Conservation (phyloP, 2,888 invertebrate species). For the Heliconius hortense region DNA sequence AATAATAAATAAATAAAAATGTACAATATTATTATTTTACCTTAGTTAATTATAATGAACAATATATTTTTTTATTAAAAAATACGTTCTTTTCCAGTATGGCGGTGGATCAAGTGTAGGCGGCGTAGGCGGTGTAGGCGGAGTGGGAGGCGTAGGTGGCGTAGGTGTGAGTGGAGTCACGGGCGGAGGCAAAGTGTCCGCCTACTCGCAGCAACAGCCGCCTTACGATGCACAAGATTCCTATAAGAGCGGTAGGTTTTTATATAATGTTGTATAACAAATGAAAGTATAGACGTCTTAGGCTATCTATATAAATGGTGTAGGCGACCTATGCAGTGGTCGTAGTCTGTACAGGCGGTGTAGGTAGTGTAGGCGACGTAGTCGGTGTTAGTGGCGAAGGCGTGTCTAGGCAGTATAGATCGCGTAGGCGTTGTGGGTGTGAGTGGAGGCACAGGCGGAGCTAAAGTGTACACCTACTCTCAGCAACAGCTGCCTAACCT, state of each 20-base stretch:
- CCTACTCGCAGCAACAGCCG: constrained; percentile 67
- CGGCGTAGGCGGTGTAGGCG: constrained; percentile 65
- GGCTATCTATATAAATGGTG: too few relatives aligned
- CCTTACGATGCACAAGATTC: constrained; percentile 74
- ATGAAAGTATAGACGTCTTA: too few relatives aligned
- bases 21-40: too few relatives aligned
- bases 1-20: too few relatives aligned
- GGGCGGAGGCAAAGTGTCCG: constrained; percentile 66
- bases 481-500: too few relatives aligned
- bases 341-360: too few relatives aligned
- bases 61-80: neutral
- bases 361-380: too few relatives aligned
- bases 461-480: constrained; percentile 63
- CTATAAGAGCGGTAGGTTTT: constrained; percentile 63
- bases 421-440: constrained; percentile 63
- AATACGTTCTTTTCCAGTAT: constrained; percentile 54
- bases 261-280: neutral
- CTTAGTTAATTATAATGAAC: too few relatives aligned
- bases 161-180: constrained; percentile 72
- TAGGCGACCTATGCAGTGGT: too few relatives aligned
- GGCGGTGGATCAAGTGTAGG: constrained; percentile 68
- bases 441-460: constrained; percentile 70
- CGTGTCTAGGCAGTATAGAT: too few relatives aligned
- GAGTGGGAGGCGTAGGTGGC: constrained; percentile 64
- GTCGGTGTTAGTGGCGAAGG: too few relatives aligned